Base-by-base conservation (phyloP, 1,140 invertebrate species). In the Paracyclopina nana region DNA sequence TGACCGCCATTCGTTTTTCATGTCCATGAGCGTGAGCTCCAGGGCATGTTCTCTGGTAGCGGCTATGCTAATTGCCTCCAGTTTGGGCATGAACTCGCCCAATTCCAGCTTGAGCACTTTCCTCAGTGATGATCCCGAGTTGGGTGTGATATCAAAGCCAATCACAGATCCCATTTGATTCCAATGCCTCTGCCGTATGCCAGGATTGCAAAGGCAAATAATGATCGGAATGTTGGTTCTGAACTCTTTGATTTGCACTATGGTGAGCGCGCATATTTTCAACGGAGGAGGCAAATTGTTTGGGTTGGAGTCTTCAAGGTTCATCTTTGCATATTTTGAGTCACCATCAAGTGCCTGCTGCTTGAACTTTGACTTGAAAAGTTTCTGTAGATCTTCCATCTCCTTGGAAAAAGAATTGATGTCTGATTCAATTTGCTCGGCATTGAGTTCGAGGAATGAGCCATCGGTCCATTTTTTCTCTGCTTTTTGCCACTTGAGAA, bases 401-500 rank as follows among this genome's bases (percentile, higher is more conserved):
- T 80, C 72, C 56, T 66, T 59, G 54, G 44, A 55, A 59, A 50
- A 63, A 63, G 20, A 43, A 18, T 54, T 46, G 25, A 54, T 42
- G 25, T 22, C 5, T 20, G 16, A n/a, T 63, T 86, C 82, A 46
- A 85, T 77, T 55, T 70, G 66, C 29, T 71, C 65, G 6, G 77
- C 74, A 60, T 83, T 72, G 38, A 91, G 66, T 58, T 82, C 79
- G 60, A 82, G 74, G 65, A 91, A 91, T 2, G 77, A 73, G n/a
- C 85, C 86, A 64, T 90, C 80, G 70, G 88, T 76, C 80, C 84
- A 91, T 41, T 80, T 78, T 58, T 78, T 79, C 59, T 80, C 76
- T 54, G 78, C 77, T 51, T 78, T 73, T 62, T 78, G 73, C 81
- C 86, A 88, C 59, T 75, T 75, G 55, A 75, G 64, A 16, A 75